Conservation (phyloP, 2,113 vertebrate genomes). For the Galbula dea region DNA sequence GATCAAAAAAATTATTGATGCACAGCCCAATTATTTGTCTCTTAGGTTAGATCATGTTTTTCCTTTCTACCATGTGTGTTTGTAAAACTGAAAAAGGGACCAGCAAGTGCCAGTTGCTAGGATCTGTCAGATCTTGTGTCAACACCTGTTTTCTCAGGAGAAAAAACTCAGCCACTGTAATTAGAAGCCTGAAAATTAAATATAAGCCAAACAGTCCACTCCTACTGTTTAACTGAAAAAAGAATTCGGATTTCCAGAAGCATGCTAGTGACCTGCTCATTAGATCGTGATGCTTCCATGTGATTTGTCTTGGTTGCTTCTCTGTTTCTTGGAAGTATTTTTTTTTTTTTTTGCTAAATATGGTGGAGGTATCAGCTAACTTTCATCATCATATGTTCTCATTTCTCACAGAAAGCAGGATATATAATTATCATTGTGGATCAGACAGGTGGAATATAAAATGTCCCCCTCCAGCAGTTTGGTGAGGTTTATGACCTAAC, state of each 20-base stretch:
- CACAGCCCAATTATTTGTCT: constrained; percentile 8
- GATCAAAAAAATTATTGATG: constrained; percentile 17
- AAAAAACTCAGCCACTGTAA: constrained; percentile 53
- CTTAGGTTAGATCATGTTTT: background rate
- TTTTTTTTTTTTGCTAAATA: background rate
- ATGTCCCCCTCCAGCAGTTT: background rate
- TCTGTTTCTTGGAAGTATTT: background rate
- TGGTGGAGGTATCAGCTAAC: background rate
- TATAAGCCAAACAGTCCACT: constrained; percentile 64
- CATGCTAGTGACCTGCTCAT: background rate
- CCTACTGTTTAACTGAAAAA: constrained; percentile 46
- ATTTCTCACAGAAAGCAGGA: background rate
- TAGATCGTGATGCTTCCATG: background rate
- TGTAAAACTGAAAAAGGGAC: constrained; percentile 22
- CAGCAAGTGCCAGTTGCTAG: constrained; percentile 54
- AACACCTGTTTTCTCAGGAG: constrained; percentile 64
- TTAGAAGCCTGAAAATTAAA: constrained; percentile 66
- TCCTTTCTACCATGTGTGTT: background rate
- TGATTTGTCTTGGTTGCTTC: background rate
- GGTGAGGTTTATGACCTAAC: background rate
- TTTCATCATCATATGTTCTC: background rate
- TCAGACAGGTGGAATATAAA: background rate
- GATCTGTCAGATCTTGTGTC: constrained; percentile 62
- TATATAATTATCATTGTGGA: background rate
- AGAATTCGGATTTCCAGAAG: background rate